phyloP scores from a whole-genome alignment of 1,140 invertebrate species.

The Euwallacea similis region DNA sequence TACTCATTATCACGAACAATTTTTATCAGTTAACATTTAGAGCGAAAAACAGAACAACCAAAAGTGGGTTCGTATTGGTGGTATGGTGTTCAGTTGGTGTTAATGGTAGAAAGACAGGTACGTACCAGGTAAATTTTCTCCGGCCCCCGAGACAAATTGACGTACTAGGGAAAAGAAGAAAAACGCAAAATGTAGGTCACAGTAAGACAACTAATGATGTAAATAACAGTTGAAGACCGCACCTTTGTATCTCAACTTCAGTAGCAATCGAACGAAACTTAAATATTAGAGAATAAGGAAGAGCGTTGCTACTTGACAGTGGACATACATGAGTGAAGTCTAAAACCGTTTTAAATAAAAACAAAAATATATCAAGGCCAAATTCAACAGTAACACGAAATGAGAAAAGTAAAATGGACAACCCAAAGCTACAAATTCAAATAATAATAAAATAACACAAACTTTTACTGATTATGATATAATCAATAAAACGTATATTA shows the following conservation, averaged over 20 bases:
- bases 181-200: constrained; percentile 55
- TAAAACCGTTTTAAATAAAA: constrained; percentile 27
- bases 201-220: constrained; percentile 47
- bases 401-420: constrained; percentile 49
- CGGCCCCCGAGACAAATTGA: constrained; percentile 71
- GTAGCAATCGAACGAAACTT: background rate
- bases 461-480: constrained; percentile 48
- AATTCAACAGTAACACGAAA: constrained; percentile 51
- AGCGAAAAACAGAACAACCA: constrained; percentile 52
- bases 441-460: constrained; percentile 49
- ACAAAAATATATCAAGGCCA: constrained; percentile 43
- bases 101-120: constrained; percentile 55
- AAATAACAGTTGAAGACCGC: background rate
- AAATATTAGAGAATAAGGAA: too few relatives aligned
- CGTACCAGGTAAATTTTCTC: constrained; percentile 72
- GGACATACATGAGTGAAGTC: too few relatives aligned
- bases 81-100: constrained; percentile 53
- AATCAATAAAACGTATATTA: constrained; percentile 50
- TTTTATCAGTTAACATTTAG: constrained; percentile 9
- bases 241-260: background rate
- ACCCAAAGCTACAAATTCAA: constrained; percentile 51
- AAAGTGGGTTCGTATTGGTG: constrained; percentile 47
- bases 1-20: constrained; percentile 21
- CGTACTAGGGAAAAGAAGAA: constrained; percentile 69
- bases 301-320: too few relatives aligned